These are phyloP conservation scores for Trypoxylon attenuatum DNA, from an alignment of 2,888 invertebrate species.

Conservation along the genomic window DNA sequence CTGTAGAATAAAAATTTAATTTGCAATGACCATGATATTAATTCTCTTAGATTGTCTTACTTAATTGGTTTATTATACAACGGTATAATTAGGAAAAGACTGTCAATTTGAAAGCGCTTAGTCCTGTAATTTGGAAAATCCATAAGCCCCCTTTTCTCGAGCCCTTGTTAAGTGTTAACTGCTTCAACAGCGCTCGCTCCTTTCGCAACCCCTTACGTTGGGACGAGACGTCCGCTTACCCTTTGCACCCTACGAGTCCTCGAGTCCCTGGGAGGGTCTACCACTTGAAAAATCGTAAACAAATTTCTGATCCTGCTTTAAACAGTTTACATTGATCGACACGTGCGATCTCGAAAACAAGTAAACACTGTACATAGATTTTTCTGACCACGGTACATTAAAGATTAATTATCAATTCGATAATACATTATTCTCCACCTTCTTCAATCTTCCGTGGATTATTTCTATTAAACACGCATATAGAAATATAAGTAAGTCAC, in stretches of 20 bases:
- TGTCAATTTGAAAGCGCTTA: not conserved
- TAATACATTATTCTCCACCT: too few species aligned
- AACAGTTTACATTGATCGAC: slow-evolving; percentile 31
- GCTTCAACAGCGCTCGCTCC: slow-evolving; percentile 62
- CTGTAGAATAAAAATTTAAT: too few species aligned
- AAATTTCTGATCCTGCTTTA: slow-evolving; percentile 49
- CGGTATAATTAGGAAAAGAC: too few species aligned
- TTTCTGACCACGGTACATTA: too few species aligned
- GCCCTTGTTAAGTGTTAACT: slow-evolving; percentile 64
- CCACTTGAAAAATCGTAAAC: slow-evolving; percentile 45
- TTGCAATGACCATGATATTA: too few species aligned
- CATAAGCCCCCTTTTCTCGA: not conserved
- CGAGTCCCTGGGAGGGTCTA: slow-evolving; percentile 38
- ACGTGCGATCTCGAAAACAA: slow-evolving; percentile 11
- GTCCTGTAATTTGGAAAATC: not conserved
- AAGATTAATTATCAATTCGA: too few species aligned
- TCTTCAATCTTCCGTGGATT: not conserved
- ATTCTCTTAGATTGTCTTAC: too few species aligned
- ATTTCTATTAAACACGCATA: not conserved
- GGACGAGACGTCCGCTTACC: slow-evolving; percentile 43
- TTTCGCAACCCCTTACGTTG: slow-evolving; percentile 52
- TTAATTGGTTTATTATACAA: too few species aligned
- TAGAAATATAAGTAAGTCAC: not conserved
- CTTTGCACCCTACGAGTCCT: slow-evolving; percentile 49
- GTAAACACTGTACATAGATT: too few species aligned